These are phyloP conservation scores for Nothobranchius kuhntae DNA, from an alignment of 2,113 vertebrate species.

Conservation along the genomic window DNA sequence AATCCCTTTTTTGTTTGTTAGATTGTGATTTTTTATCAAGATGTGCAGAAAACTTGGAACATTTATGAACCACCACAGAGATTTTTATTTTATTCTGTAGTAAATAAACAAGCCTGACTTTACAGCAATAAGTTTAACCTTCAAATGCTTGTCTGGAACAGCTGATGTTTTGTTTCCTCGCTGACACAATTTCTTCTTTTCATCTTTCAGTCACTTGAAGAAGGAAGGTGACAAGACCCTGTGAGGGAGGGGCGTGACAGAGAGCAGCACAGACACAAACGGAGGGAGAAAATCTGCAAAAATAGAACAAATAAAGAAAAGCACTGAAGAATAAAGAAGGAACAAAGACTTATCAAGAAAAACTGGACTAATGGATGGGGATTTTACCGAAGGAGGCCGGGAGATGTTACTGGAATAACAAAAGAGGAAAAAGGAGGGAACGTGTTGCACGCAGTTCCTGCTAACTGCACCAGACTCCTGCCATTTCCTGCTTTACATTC, in stretches of 20 bases:
- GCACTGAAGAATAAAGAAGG: slow-evolving; percentile 58
- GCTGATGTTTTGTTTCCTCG: too few relatives aligned
- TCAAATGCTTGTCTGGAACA: too few relatives aligned
- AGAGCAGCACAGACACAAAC: slow-evolving; percentile 56
- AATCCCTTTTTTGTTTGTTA: too few relatives aligned
- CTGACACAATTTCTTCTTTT: background rate
- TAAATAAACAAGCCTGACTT: too few relatives aligned
- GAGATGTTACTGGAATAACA: slow-evolving; percentile 29
- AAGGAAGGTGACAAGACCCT: slow-evolving; percentile 98
- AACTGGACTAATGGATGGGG: slow-evolving; percentile 43
- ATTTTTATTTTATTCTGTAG: too few relatives aligned
- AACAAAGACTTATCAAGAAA: slow-evolving; percentile 39
- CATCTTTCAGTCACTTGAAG: slow-evolving; percentile 90
- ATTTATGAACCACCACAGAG: too few relatives aligned
- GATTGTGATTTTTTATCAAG: too few relatives aligned
- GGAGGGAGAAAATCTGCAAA: slow-evolving; percentile 27
- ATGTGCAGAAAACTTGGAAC: too few relatives aligned
- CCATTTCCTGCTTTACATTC: slow-evolving; percentile 60
- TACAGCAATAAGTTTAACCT: too few relatives aligned
- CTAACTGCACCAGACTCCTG: slow-evolving; percentile 58
- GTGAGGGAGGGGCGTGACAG: slow-evolving; percentile 79
- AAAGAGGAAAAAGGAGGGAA: slow-evolving; percentile 37
- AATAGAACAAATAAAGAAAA: slow-evolving; percentile 35
- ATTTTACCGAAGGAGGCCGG: slow-evolving; percentile 20
- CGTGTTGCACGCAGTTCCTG: slow-evolving; percentile 51